Base-by-base conservation (phyloP, 2,797 vertebrate genomes). In the Astyanax mexicanus region DNA sequence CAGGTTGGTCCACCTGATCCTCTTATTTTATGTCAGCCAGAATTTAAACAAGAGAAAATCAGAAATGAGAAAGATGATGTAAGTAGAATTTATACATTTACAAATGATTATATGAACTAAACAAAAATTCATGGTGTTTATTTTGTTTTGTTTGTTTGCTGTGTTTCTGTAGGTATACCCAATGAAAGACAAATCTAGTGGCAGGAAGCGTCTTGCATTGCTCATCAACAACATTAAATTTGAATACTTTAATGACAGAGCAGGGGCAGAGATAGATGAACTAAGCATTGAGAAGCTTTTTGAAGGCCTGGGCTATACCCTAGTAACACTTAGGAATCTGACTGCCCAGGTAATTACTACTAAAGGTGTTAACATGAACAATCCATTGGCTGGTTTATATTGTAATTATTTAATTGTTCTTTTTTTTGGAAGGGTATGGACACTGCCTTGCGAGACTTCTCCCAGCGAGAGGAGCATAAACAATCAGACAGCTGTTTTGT, bases 401-500 rank as follows among this genome's bases (percentile, higher is more conserved):
- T 32, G 7, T n/a, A 10, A 23, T 58, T 23, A 12, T 8, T 57
- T 27, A 37, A 57, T 19, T 67, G 54, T 69, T 67, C 27, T 45
- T 25, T 4, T 71, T 3, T 49, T 61, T 23, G 62, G 45, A 52
- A 94, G 93, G 87, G 64, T 0, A 93, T 93, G 90, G 13, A 0
- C 1, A 0, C 0, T 0, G 81, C 77, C 6, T 21, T 94, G 79
- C 77, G 19, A 72, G 19, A 49, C 6, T 94, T 94, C 72, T 88
- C 91, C 4, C 57, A 21, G 37, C 62, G 3, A 2, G 6, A 75
- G n/a, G 88, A 93, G 5, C 93, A 94, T 70, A 0, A 0, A 42
- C 44, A 71, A 0, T 93, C 92, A 1, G 93, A 94, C 54, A 93
- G 92, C 83, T 90, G 91, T n/a, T 94, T 94, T 23, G 40, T 93